These are phyloP conservation scores for Galeopterus variegatus DNA, from an alignment of 2,113 vertebrate genomes.

Conservation along the genomic window DNA sequence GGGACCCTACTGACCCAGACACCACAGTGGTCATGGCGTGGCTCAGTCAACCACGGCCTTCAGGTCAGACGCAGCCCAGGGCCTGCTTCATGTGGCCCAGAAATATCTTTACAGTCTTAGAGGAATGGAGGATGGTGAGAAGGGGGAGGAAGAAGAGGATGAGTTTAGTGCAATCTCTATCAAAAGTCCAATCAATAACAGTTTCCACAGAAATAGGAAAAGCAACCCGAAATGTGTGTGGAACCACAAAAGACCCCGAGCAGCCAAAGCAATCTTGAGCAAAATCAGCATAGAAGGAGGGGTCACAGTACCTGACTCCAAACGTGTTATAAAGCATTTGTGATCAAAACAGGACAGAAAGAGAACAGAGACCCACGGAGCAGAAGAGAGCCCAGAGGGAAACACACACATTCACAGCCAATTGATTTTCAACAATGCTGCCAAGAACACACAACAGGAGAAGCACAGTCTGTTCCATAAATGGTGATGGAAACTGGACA, in stretches of 20 bases:
- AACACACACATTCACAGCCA: background rate
- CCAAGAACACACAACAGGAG: background rate
- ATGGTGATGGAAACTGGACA: background rate
- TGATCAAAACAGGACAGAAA: background rate
- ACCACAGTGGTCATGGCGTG: background rate
- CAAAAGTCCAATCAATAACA: background rate
- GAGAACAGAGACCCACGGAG: background rate
- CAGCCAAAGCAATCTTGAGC: background rate
- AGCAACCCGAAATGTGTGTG: background rate
- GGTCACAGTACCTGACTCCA: background rate
- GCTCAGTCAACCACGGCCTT: too few species aligned
- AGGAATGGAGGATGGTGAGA: fast-evolving
- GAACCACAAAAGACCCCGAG: background rate
- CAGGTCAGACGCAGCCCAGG: fast-evolving
- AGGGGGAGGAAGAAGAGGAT: background rate
- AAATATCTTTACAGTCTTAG: background rate
- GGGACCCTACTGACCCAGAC: background rate
- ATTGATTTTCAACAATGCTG: background rate
- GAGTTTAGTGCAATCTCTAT: background rate
- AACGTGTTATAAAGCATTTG: background rate
- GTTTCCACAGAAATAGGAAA: background rate
- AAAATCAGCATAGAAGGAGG: background rate
- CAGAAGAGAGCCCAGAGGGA: background rate
- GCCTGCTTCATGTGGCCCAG: too few species aligned
- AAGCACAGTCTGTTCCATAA: background rate